Percentiles rank a stretch among this genome's conserved stretches.
Evolutionary conservation across 37 sponge, comb jelly and placozoan species (phyloP).

Genomic region (Halisarca cf. caerulea): DNA sequence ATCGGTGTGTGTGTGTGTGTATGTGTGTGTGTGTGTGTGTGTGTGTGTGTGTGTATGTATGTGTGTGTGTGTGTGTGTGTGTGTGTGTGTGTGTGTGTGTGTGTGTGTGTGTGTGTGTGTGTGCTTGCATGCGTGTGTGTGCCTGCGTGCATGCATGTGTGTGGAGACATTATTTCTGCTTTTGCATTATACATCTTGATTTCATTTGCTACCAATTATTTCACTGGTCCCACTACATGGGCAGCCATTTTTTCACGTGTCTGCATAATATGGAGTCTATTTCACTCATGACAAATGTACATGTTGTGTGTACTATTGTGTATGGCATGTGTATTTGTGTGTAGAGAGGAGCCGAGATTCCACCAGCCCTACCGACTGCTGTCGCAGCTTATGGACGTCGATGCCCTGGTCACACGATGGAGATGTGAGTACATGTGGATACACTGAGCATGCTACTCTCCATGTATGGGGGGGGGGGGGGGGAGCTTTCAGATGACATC

Average conservation of each 20-base stretch:
- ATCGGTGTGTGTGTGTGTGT: constrained; percentile 25
- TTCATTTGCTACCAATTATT: no score
- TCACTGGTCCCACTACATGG: no score
- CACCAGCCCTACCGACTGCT: constrained; percentile 46
- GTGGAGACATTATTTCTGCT: no score
- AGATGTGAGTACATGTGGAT: constrained; percentile 28
- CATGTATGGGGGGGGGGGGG: no score
- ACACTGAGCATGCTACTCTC: no score
- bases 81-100: constrained; percentile 22
- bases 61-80: constrained; percentile 25
- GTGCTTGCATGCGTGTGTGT: constrained; percentile 5
- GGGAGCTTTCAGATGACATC: no score
- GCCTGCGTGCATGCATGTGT: not conserved
- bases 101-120: constrained; percentile 25
- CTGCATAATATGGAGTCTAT: not conserved
- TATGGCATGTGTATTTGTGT: not conserved
- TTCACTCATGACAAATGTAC: not conserved
- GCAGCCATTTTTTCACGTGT: not conserved
- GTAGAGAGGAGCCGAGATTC: constrained; percentile 63
- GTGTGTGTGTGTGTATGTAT: constrained; percentile 19
- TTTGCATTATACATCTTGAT: no score
- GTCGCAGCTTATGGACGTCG: constrained; percentile 45
- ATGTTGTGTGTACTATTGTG: not conserved
- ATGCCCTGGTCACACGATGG: constrained; percentile 60
- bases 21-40: constrained; percentile 5